A percentile compares a stretch with the other conserved stretches of the same genome.
Conservation (phyloP, 2,797 vertebrate species). For the Miichthys miiuy region DNA sequence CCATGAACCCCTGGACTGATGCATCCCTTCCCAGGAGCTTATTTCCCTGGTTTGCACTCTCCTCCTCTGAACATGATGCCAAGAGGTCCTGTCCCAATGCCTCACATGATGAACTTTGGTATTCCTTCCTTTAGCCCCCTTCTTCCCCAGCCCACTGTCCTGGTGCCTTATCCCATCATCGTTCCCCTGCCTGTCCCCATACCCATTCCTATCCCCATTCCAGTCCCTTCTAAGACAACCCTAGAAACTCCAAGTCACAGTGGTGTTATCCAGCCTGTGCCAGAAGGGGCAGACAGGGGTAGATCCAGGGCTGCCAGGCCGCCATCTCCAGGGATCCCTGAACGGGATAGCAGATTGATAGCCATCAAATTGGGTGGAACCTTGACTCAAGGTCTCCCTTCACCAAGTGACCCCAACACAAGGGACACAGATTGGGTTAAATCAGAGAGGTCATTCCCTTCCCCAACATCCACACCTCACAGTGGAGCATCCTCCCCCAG, state of each 20-base stretch:
- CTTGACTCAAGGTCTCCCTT: constrained; percentile 56
- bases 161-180: constrained; percentile 97
- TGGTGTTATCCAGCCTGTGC: constrained; percentile 88
- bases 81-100: constrained; percentile 93
- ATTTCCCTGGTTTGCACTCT: constrained; percentile 91
- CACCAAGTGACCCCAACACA: constrained; percentile 60
- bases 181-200: constrained; percentile 96
- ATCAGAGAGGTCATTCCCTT: constrained; percentile 77
- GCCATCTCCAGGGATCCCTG: constrained; percentile 61
- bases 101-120: constrained; percentile 93
- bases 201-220: constrained; percentile 96
- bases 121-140: constrained; percentile 93
- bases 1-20: constrained; percentile 89
- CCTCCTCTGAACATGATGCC: constrained; percentile 94
- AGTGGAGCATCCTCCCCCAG: constrained; percentile 74
- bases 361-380: constrained; percentile 55
- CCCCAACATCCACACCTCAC: constrained; percentile 74
- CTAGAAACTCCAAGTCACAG: constrained; percentile 90
- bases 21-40: constrained; percentile 91
- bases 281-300: constrained; percentile 74
- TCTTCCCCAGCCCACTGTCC: constrained; percentile 93
- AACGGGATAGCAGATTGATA: constrained; percentile 60
- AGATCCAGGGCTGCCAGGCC: constrained; percentile 61
- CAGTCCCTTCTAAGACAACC: constrained; percentile 89
- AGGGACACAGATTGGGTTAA: constrained; percentile 81